A percentile compares a stretch with the other conserved stretches of the same genome.
phyloP scores from a whole-genome alignment of 2,797 vertebrate species.

The Austrolebias charrua region DNA sequence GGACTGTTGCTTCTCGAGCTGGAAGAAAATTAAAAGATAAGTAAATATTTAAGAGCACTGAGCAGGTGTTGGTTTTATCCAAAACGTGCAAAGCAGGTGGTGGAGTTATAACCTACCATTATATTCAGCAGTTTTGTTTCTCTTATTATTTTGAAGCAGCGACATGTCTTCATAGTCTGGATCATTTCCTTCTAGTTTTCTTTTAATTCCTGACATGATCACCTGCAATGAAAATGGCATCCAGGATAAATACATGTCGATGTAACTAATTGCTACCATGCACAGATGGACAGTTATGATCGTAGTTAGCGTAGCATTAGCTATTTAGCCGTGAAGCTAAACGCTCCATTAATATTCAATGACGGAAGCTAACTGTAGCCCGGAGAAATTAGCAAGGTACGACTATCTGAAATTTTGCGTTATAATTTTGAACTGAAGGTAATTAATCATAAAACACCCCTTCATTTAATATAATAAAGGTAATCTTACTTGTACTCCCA shows the following conservation, averaged over 20 bases:
- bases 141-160: slow-evolving; percentile 86
- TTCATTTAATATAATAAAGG: background rate
- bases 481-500: background rate
- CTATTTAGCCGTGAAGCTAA: slow-evolving; percentile 27
- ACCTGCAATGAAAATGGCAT: slow-evolving; percentile 22
- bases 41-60: no score
- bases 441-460: background rate
- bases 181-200: slow-evolving; percentile 92
- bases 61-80: background rate
- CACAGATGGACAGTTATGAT: slow-evolving; percentile 5
- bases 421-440: background rate
- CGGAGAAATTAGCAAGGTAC: slow-evolving; percentile 12
- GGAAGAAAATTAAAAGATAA: background rate
- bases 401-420: background rate
- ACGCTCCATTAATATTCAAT: slow-evolving; percentile 2
- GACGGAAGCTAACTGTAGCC: slow-evolving; percentile 32
- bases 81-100: slow-evolving; percentile 25
- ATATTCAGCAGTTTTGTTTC: slow-evolving; percentile 88
- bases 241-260: background rate
- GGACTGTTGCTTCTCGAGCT: slow-evolving; percentile 93
- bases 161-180: slow-evolving; percentile 95
- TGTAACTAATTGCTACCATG: slow-evolving; percentile 1
- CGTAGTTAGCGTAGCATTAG: slow-evolving; percentile 42
- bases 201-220: slow-evolving; percentile 93
- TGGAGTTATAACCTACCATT: slow-evolving; percentile 81